Evolutionary conservation across 2,797 vertebrate genomes (phyloP).

Genomic region (Chiloscyllium punctatum): DNA sequence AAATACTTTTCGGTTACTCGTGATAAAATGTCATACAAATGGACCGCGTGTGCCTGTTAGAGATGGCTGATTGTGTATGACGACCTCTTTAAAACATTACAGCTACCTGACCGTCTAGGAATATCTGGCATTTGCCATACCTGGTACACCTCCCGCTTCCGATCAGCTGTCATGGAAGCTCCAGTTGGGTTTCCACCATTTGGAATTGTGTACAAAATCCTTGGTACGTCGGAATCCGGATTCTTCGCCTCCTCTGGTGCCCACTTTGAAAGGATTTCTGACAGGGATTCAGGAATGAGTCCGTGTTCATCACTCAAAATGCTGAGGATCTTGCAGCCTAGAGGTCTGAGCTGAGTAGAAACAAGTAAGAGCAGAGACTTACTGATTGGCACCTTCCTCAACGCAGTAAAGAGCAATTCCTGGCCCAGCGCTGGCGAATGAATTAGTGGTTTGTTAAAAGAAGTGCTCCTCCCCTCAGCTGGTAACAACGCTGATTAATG

Average conservation of each 20-base stretch:
- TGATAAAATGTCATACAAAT: no score
- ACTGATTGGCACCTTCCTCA: not conserved
- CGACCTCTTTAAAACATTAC: not conserved
- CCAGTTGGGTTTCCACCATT: slow-evolving; percentile 79
- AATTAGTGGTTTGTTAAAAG: not conserved
- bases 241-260: slow-evolving; percentile 58
- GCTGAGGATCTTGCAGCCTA: slow-evolving; percentile 71
- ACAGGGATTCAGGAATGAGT: slow-evolving; percentile 67
- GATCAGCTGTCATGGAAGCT: slow-evolving; percentile 64
- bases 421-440: not conserved
- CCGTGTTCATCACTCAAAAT: slow-evolving; percentile 68
- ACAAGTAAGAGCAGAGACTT: not conserved
- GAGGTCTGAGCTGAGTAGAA: slow-evolving; percentile 61
- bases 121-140: slow-evolving; percentile 47
- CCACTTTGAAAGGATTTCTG: slow-evolving; percentile 66
- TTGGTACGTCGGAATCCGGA: slow-evolving; percentile 53
- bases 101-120: not conserved
- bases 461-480: not conserved
- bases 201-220: slow-evolving; percentile 72
- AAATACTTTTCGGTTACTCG: not conserved
- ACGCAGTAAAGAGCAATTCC: not conserved
- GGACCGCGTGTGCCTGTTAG: not conserved
- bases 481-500: not conserved
- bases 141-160: slow-evolving; percentile 74
- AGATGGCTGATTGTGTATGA: not conserved